Evolutionary conservation across 1,140 invertebrate species (phyloP), one percentile per base, ranked within the genome.

Genomic region (Bombus impatiens): DNA sequence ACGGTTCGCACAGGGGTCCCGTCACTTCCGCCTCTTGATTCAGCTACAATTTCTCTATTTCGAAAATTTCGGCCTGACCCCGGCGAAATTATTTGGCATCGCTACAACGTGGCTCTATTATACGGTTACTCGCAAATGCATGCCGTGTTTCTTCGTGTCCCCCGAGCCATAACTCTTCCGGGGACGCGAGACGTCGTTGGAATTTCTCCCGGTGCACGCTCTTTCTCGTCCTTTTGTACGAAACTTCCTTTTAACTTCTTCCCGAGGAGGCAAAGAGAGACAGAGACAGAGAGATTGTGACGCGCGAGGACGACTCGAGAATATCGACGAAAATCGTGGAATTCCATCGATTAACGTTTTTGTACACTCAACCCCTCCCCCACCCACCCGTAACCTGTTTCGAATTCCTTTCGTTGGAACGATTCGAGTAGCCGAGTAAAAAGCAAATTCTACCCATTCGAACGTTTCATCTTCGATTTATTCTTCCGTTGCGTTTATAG

Each of bases 101-200:
- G 88, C 71, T 82, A 82, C 88, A 87, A 80, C 75, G 84, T 47
- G 25, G 72, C 75, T 86, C 70, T 83, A 87, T 87, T 89, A 90
- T 84, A 90, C 67, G 86, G 74, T 87, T 81, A 82, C 86, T 88
- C 89, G 83, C 86, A 78, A 90, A 90, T 90, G 88, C 89, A 89
- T 87, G 80, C 89, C 89, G 86, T 88, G 89, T 90, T 87, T 89
- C 88, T 90, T 82, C 82, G 82, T 70, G 81, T 90, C 88, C 86
- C 82, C 79, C 71, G 86, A 83, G 89, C 89, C 78, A 86, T 90
- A 90, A 87, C 87, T 89, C 88, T 89, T 89, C 82, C 32, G 70
- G 57, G 59, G 87, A 88, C 81, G 68, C 83, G 84, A 78, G 78
- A 91, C 87, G 86, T 90, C 86, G 71, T 78, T 68, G 87, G 87